These are phyloP conservation scores for Polydrusus pterygomalis DNA, from an alignment of 2,888 invertebrate genomes.

Conservation along the genomic window DNA sequence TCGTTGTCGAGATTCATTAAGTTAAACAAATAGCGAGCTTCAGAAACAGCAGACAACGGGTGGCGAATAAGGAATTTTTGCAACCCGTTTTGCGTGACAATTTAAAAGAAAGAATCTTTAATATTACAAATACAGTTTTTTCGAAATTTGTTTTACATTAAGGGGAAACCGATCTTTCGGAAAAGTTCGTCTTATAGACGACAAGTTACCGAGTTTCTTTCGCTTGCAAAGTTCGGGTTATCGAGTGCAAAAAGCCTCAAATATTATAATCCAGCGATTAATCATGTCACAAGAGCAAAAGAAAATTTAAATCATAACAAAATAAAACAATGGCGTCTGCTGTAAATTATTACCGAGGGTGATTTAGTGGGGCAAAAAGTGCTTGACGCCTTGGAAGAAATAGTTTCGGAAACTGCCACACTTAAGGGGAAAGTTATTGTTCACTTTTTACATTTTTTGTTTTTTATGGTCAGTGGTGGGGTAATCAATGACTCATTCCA, in stretches of 20 bases:
- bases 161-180: no score
- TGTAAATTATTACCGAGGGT: slow-evolving; percentile 45
- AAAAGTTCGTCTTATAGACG: no score
- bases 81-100: no score
- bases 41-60: slow-evolving; percentile 37
- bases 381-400: slow-evolving; percentile 40
- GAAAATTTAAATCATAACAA: slow-evolving; percentile 52
- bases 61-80: slow-evolving; percentile 7
- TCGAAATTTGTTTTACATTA: no score
- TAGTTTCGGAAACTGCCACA: slow-evolving; percentile 47
- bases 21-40: slow-evolving; percentile 35
- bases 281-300: slow-evolving; percentile 37
- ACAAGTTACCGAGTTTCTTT: no score
- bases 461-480: slow-evolving; percentile 17
- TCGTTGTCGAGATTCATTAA: slow-evolving; percentile 31
- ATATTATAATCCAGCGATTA: slow-evolving; percentile 43
- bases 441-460: slow-evolving; percentile 30
- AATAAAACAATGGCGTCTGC: slow-evolving; percentile 44
- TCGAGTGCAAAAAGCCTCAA: no score
- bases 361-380: slow-evolving; percentile 50
- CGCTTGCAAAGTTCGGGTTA: no score
- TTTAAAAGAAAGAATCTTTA: no score
- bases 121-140: no score
- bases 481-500: no score
- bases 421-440: slow-evolving; percentile 46